A percentile compares a stretch with the other conserved stretches of the same genome.
These are phyloP conservation scores for Heptranchias perlo DNA, from an alignment of 2,113 vertebrate species.

Conservation along the genomic window DNA sequence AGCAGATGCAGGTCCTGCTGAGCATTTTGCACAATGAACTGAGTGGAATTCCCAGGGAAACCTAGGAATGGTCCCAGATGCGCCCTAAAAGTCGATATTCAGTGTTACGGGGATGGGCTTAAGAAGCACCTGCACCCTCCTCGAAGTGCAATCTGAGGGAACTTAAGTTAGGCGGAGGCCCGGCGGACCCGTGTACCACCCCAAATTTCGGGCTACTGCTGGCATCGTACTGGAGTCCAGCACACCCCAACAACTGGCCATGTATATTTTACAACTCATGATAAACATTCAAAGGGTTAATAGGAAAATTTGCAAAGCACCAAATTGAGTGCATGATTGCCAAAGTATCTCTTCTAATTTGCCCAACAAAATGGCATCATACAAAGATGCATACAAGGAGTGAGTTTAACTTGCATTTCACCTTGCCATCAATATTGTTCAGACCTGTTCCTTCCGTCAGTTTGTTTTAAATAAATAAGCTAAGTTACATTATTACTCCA, in stretches of 20 bases:
- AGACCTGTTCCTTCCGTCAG: neutral
- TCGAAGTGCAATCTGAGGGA: neutral
- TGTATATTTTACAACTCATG: neutral
- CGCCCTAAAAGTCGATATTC: neutral
- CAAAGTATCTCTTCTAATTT: neutral
- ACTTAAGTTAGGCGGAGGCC: neutral
- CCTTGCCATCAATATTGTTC: neutral
- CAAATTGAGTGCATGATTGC: neutral
- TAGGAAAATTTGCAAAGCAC: neutral
- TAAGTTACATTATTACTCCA: neutral
- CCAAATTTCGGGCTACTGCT: neutral
- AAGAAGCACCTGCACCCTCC: neutral
- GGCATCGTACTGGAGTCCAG: neutral
- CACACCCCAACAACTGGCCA: neutral
- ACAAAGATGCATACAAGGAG: neutral
- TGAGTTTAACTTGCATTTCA: neutral
- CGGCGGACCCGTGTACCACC: neutral
- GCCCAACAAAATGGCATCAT: neutral
- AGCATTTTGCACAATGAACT: neutral
- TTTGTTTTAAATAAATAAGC: constrained; percentile 2
- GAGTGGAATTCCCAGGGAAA: neutral
- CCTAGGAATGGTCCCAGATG: neutral
- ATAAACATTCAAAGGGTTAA: neutral
- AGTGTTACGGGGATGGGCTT: neutral
- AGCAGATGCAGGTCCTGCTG: neutral